Evolutionary conservation across 2,113 vertebrate genomes (phyloP), one percentile per base, ranked within the genome.

Genomic region (Dasyurus viverrinus): DNA sequence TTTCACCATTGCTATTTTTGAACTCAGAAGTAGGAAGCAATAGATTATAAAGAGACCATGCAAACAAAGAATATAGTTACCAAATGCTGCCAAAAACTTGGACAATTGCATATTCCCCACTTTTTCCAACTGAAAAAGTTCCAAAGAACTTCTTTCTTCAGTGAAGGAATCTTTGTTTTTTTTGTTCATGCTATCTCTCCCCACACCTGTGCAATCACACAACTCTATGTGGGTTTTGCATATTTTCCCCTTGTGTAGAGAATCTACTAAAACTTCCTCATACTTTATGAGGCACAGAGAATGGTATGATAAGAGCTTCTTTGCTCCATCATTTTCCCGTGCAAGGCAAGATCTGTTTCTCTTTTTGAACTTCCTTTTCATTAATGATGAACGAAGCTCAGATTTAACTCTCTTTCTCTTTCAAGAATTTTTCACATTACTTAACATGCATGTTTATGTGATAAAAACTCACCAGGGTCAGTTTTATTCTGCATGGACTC

Each of bases 201-300:
- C 47, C 68, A 48, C 2, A 52, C 91, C 30, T 84, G 48, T 8
- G 6, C 16, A 84, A 42, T 84, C 52, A 93, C 48, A 94, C 54
- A 84, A 55, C 0, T 95, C 36, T 0, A 0, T 84, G 22, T 95
- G 14, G 52, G 90, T 94, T 95, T 94, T 97, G 93, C 91, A 94
- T 95, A 96, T 95, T 95, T 94, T 90, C 24, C 68, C 47, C 91
- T 93, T 89, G 26, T 90, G 97, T 92, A 95, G 93, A 98, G 92
- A 89, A 92, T n/a, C 47, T 96, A 90, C 89, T 94, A 96, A 46
- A 94, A 52, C n/a, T 95, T 93, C 53, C 91, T 97, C 93, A 7
- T 96, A 53, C 91, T 97, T 98, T 92, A 91, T 93, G 91, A 95
- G 91, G 52, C 60, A 46, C 11, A 89, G 50, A 97, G 93, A 54